Evolutionary conservation across 2,888 invertebrate genomes (phyloP).

Genomic region (Epinotia demarniana): DNA sequence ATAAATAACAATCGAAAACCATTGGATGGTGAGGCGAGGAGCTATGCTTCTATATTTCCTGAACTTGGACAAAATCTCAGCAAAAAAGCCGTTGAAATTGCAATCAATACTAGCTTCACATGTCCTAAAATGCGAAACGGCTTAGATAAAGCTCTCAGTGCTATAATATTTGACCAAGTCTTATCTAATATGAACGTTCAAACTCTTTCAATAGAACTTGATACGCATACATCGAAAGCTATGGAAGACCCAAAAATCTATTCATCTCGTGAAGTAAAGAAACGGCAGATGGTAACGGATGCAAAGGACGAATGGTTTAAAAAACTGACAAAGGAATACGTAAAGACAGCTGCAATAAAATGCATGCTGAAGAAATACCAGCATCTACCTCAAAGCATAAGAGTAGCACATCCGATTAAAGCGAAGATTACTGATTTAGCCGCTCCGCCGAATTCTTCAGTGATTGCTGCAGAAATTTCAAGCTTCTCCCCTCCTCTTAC

Average conservation of each 20-base stretch:
- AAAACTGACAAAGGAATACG: constrained; percentile 55
- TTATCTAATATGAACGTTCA: constrained; percentile 35
- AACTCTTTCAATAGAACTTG: constrained; percentile 26
- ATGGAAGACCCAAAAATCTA: neutral
- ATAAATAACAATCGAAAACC: constrained; percentile 52
- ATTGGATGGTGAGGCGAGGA: constrained; percentile 56
- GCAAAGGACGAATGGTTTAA: constrained; percentile 53
- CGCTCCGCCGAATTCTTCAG: neutral
- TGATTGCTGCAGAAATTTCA: neutral
- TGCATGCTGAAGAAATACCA: constrained; percentile 49
- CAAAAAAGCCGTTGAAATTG: constrained; percentile 10
- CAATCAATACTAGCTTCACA: constrained; percentile 30
- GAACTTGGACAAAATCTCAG: constrained; percentile 16
- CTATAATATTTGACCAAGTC: constrained; percentile 19
- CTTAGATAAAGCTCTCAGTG: constrained; percentile 47
- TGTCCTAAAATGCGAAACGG: neutral
- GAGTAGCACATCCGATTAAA: constrained; percentile 16
- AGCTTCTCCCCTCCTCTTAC: constrained; percentile 54
- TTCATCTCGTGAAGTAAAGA: neutral
- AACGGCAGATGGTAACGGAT: neutral
- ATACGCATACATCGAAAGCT: neutral
- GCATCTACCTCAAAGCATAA: constrained; percentile 2
- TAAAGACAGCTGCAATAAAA: constrained; percentile 56
- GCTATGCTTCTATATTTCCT: constrained; percentile 45
- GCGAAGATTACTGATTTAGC: constrained; percentile 4